Evolutionary conservation across 1,140 invertebrate species (phyloP), one percentile per base, ranked within the genome.

Genomic region (Aphidius gifuensis): DNA sequence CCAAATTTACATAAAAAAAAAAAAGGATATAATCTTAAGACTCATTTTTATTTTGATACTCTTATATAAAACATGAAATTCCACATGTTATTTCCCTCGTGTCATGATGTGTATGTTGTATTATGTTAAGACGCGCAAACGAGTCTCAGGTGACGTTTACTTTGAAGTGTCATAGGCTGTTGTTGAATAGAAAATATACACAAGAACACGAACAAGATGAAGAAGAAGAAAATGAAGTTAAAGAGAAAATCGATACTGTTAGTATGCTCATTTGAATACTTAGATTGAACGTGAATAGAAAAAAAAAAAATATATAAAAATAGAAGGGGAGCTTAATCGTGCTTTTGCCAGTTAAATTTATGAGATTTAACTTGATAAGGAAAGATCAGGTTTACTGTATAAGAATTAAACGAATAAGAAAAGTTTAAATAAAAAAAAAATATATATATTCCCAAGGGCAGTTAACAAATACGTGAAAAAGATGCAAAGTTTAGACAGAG

Each of bases 201-300:
- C 49, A 32, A 9, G 0, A 16, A 50, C 3, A 16, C 32, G 16
- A 32, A 9, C 44, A 50, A 57, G 43, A 60, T 23, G 40, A 11
- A 48, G 43, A 1, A 46, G 39, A 54, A 45, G 46, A 58, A 44
- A 57, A 45, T 45, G 57, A 69, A 73, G 69, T 72, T 69, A 74
- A 71, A 74, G 73, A 74, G 72, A 66, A 64, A 70, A 64, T 74
- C 69, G 70, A 66, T 60, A 11, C 44, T 64, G 68, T 68, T 60
- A 71, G 61, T 69, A 72, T 70, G 72, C 78, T 80, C 76, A 80
- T 81, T 81, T 81, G 77, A 81, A 81, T 80, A 79, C 79, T 80
- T 80, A 80, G 75, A 80, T 81, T 81, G 78, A 77, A 80, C 76
- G 72, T 9, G 60, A 11, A 45, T 16, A 50, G 9, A 45, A 53